Base-by-base conservation (phyloP, 1,140 invertebrate species). In the Panagrolaimus sp. region DNA sequence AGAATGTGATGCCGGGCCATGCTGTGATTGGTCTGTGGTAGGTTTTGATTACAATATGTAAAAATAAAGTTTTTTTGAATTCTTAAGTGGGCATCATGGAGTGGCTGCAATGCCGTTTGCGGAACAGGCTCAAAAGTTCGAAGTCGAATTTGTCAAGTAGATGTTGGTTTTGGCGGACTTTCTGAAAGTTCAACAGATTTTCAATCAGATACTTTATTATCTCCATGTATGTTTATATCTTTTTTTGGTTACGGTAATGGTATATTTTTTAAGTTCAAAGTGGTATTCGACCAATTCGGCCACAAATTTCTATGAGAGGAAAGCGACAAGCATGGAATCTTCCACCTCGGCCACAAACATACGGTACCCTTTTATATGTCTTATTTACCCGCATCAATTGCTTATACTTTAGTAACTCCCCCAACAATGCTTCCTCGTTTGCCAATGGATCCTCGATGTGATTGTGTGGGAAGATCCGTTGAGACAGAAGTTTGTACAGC, bases 1-100 rank as follows among this genome's bases (percentile, higher is more conserved):
- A 45, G 68, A 69, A 47, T 73, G 72, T 47, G 74, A 73, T 45
- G 44, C 71, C 43, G 72, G 71, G 1, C 71, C 71, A 5, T 73
- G 71, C 55, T 73, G 71, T 58, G 71, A 73, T 8, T 73, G 71
- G 68, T 26, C 64, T 67, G 62, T 38, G n/a, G n/a, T n/a, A n/a
- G n/a, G n/a, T n/a, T n/a, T n/a, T n/a, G n/a, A n/a, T n/a, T n/a
- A n/a, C n/a, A n/a, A n/a, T n/a, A n/a, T n/a, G n/a, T n/a, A n/a
- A n/a, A n/a, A n/a, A n/a, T n/a, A n/a, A n/a, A n/a, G n/a, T n/a
- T n/a, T n/a, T n/a, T n/a, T n/a, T n/a, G n/a, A n/a, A n/a, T n/a
- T n/a, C n/a, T n/a, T n/a, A n/a, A n/a, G 15, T 45, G 43, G 64
- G 21, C 67, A 15, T 43, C 65, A n/a, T 70, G 68, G 68, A 45